Evolutionary conservation across 2,113 vertebrate genomes (phyloP).

Genomic region (Pangasianodon hypophthalmus): DNA sequence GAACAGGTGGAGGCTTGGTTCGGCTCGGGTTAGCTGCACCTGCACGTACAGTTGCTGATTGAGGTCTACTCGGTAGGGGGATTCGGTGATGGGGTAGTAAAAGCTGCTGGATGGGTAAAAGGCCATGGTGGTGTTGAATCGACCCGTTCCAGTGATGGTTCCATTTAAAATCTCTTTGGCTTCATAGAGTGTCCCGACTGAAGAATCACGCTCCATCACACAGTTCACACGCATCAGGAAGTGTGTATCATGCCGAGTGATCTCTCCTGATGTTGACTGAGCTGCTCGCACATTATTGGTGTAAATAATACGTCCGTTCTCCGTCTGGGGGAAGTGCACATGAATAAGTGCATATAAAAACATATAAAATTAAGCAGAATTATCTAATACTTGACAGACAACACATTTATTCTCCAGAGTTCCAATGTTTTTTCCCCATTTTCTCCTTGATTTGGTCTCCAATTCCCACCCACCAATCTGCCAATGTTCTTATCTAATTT

Average conservation of each 20-base stretch:
- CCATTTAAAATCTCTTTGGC: conserved; percentile 58
- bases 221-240: conserved; percentile 61
- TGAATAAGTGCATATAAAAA: not conserved
- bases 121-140: conserved; percentile 77
- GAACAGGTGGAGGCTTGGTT: conserved; percentile 72
- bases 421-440: not conserved
- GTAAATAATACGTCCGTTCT: conserved; percentile 42
- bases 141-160: conserved; percentile 67
- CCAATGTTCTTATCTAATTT: not conserved
- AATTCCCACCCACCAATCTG: no score
- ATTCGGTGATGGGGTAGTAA: conserved; percentile 60
- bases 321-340: not conserved
- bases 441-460: no score
- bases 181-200: conserved; percentile 74
- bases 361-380: no score
- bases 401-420: not conserved
- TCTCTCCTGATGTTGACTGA: conserved; percentile 28
- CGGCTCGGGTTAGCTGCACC: conserved; percentile 66
- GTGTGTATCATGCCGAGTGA: conserved; percentile 19
- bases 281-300: conserved; percentile 42
- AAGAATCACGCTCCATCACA: conserved; percentile 78
- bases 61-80: conserved; percentile 74
- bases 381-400: no score
- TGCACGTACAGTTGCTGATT: conserved; percentile 79
- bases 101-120: conserved; percentile 78